Base-by-base conservation (phyloP, 2,888 invertebrate genomes). In the Taphrorychus bicolor region DNA sequence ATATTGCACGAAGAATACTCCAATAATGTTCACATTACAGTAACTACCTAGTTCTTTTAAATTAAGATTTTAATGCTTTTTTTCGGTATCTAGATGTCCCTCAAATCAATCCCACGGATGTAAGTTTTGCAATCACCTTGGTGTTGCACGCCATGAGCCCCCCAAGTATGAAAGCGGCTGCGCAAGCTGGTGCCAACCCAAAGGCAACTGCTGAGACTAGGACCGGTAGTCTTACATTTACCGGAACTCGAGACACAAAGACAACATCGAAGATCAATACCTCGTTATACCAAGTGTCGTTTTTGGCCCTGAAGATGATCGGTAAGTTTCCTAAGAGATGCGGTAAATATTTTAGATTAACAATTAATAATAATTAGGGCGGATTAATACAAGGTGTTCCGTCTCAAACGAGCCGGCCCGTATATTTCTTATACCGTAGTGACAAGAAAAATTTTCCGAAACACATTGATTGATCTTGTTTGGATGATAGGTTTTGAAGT, bases 281-380 rank as follows among this genome's bases (percentile, higher is more conserved):
- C 53, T 92, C 93, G 3, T 83, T 94, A 3, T 94, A 94, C 76
- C 89, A 92, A 82, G 93, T 94, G 14, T 90, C 93, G 3, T 94
- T 94, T 81, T 80, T 92, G 90, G 98, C 97, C 0, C 81, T 99
- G 66, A 97, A 98, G 82, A 95, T 98, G 70, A 88, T 99, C 14
- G 64, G 70, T 70, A 60, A 57, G 32, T 32, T 32, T 32, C 32
- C 7, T 32, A 32, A 32, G 1, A 1, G 52, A 16, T 11, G 41
- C 17, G 1, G 21, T 22, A 24, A 24, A 21, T 5, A 17, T 32
- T 32, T 3, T n/a, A n/a, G n/a, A n/a, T n/a, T n/a, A n/a, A n/a
- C n/a, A n/a, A n/a, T n/a, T n/a, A n/a, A n/a, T n/a, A n/a, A n/a
- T n/a, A n/a, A n/a, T n/a, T n/a, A n/a, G n/a, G n/a, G n/a, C n/a